Evolutionary conservation across 1,140 invertebrate species (phyloP), one percentile per base, ranked within the genome.

Genomic region (Akabosia matsudoensis): DNA sequence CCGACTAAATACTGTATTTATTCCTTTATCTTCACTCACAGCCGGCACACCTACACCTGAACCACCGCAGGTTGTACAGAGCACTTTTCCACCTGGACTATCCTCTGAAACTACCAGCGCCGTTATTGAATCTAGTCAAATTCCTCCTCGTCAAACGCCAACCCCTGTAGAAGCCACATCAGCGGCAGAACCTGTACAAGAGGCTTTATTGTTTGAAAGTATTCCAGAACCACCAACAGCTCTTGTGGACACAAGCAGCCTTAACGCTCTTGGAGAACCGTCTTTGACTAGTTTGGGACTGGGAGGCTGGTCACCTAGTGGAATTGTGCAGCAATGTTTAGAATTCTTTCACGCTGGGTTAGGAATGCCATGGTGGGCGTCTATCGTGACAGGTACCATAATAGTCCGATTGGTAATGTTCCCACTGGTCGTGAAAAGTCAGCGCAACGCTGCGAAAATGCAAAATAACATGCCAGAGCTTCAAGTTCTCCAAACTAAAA

Each of bases 281-380:
- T 89, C 91, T 0, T 90, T 97, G 80, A 85, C 88, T 1, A 93
- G 91, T 75, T 81, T 96, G 54, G 96, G 95, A 7, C 85, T 98
- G 7, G 93, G 90, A 22, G 89, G 91, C 10, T 93, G 88, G 86
- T 85, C 84, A 24, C 96, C 95, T 0, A 84, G 91, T 14, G 95
- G 96, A 1, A 82, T 95, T 0, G 84, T 95, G 0, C 93, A 97
- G 83, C 87, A 90, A 61, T 87, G 86, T 76, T 85, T 98, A 80
- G 95, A 98, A 85, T 91, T 86, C 80, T 54, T 97, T 13, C 96
- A 98, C 84, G 88, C 93, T 51, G 84, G 84, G 0, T 83, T 87
- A 18, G 91, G 90, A 81, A 67, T 97, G 18, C 96, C 96, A 1
- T 98, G 96, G 96, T 97, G 95, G 94, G 89, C 84, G 26, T 84